Evolutionary conservation across 1,140 invertebrate species (phyloP), one percentile per base, ranked within the genome.

Genomic region (Helicorthomorpha holstii): DNA sequence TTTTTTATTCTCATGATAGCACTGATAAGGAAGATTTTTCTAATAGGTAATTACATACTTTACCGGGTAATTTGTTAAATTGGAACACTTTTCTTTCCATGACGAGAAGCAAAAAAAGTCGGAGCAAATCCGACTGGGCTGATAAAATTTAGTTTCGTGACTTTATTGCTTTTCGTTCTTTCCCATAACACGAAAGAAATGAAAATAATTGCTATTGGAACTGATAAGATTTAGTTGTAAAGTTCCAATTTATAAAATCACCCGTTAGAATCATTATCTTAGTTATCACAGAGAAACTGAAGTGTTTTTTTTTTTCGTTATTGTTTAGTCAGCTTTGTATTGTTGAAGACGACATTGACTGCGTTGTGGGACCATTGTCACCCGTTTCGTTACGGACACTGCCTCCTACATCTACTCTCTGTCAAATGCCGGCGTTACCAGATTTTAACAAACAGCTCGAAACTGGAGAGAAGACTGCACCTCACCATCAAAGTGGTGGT

Each of bases 1-100:
- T 7, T 46, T 4, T 46, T 22, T 46, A 22, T 46, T 41, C 19
- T 19, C 12, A 19, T 12, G 12, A 19, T 22, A 46, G 44, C 44
- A 61, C 54, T 14, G 58, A 59, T 29, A 54, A 42, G 27, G 61
- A 67, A 48, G 66, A 69, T 45, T 67, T 67, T 52, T 59, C 61
- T 4, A 67, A 67, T 55, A 67, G 63, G 64, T 67, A 53, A 51
- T 57, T 50, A n/a, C n/a, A n/a, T n/a, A 29, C 19, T 21, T 12
- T 24, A 22, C 19, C 7, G 10, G 26, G 10, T 22, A 41, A 41
- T 50, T 51, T 25, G 2, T 12, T 60, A 58, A n/a, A 34, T 21
- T 38, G 49, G 49, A 27, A 22, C 53, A 19, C 23, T 52, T 50
- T 22, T 25, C 19, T 16, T 24, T n/a, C 24, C 34, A 52, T 48